Evolutionary conservation across 1,140 invertebrate genomes (phyloP).

Genomic region (Danaus plexippus): DNA sequence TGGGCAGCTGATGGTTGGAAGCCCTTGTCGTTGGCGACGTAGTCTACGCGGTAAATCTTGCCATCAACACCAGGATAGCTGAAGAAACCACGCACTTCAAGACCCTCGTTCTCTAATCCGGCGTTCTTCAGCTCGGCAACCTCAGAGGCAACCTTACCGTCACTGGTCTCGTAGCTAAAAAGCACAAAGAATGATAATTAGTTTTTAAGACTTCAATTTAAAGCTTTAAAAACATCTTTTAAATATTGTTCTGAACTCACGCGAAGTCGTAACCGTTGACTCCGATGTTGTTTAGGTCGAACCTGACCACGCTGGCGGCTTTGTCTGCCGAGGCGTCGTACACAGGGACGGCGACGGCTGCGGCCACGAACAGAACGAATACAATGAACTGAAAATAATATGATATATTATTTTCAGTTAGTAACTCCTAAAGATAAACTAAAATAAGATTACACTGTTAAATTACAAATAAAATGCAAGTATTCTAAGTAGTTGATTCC

Average conservation of each 20-base stretch:
- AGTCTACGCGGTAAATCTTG: slow-evolving; percentile 12
- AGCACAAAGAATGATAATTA: neutral
- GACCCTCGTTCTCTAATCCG: slow-evolving; percentile 74
- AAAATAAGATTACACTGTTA: no score
- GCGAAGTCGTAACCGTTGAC: slow-evolving; percentile 19
- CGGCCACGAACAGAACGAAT: slow-evolving; percentile 23
- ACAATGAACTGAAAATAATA: slow-evolving; percentile 22
- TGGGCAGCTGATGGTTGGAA: slow-evolving; percentile 15
- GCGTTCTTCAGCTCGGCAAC: slow-evolving; percentile 70
- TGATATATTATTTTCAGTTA: slow-evolving; percentile 3
- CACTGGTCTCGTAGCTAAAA: slow-evolving; percentile 71
- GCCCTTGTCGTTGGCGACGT: slow-evolving; percentile 21
- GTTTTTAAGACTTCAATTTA: no score
- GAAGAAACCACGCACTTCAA: slow-evolving; percentile 73
- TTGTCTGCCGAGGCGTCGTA: slow-evolving; percentile 1
- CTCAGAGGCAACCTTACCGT: slow-evolving; percentile 73
- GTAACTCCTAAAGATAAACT: no score
- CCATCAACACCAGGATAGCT: slow-evolving; percentile 74
- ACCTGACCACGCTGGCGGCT: slow-evolving; percentile 6
- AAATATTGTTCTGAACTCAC: slow-evolving; percentile 7
- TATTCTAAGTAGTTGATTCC: no score
- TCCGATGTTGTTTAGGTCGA: slow-evolving; percentile 21
- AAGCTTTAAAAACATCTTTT: neutral
- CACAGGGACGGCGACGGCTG: slow-evolving; percentile 20
- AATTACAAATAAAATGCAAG: no score